Evolutionary conservation across 2,113 vertebrate species (phyloP).

Genomic region (Gulo gulo): DNA sequence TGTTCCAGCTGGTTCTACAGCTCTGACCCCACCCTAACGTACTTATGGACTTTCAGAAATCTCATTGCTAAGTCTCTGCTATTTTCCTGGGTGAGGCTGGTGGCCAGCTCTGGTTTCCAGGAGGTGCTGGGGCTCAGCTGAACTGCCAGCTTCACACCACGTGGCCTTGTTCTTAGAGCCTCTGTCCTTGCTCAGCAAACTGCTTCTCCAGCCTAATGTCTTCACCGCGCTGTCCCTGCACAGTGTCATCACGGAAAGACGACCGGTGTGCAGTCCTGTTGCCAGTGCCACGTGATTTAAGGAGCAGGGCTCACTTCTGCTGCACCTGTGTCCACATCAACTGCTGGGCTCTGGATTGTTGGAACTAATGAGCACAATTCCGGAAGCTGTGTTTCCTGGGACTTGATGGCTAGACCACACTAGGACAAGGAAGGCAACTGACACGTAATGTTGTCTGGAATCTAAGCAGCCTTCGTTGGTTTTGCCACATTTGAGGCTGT

Average conservation of each 20-base stretch:
- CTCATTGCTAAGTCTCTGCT: constrained; percentile 43
- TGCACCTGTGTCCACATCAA: background rate
- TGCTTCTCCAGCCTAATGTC: background rate
- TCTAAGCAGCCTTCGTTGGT: background rate
- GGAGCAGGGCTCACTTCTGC: background rate
- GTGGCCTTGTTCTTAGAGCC: constrained; percentile 25
- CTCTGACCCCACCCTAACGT: constrained; percentile 24
- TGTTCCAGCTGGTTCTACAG: constrained; percentile 59
- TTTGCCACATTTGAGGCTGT: background rate
- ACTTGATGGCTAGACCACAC: background rate
- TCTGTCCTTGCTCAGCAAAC: background rate
- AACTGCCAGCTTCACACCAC: constrained; percentile 19
- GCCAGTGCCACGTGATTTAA: background rate
- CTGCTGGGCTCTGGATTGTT: background rate
- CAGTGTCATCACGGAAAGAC: background rate
- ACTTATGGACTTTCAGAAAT: constrained; percentile 57
- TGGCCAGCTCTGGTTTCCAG: constrained; percentile 17
- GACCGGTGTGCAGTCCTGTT: background rate
- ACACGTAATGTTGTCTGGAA: too few species aligned
- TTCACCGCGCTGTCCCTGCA: background rate
- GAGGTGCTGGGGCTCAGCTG: constrained; percentile 4
- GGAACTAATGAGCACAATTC: background rate
- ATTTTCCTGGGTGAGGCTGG: constrained; percentile 41
- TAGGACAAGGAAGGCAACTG: background rate
- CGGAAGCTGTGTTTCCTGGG: background rate